Percentiles rank a stretch among this genome's conserved stretches.
These are phyloP conservation scores for Zalophus californianus DNA, from an alignment of 2,797 vertebrate genomes.

Conservation along the genomic window DNA sequence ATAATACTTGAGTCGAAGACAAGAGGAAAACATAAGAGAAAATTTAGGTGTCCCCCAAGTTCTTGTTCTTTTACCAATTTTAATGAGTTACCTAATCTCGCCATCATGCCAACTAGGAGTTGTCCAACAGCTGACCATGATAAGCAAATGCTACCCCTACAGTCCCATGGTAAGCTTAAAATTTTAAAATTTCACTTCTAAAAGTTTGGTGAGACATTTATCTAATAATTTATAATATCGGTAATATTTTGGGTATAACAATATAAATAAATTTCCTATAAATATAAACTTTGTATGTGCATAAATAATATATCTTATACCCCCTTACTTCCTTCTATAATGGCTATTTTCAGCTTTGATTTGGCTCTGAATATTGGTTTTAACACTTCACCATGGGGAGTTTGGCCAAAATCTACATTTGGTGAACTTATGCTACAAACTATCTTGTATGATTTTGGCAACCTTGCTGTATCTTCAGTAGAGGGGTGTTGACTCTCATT, in stretches of 20 bases:
- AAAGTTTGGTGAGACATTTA: not conserved
- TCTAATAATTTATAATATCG: not conserved
- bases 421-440: not conserved
- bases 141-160: not conserved
- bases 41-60: not conserved
- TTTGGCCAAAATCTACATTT: constrained; percentile 20
- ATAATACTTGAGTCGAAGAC: not conserved
- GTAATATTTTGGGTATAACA: not conserved
- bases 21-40: not conserved
- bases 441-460: not conserved
- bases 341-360: constrained; percentile 30
- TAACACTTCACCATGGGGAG: not conserved
- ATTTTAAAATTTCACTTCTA: not conserved
- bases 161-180: not conserved
- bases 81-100: not conserved
- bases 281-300: not conserved
- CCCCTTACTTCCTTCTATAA: not conserved
- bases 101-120: not conserved
- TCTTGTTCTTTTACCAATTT: not conserved
- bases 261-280: not conserved
- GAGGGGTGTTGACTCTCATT: not conserved
- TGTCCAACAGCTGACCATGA: not conserved
- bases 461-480: not conserved
- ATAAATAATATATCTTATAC: not conserved
- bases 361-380: not conserved